phyloP scores from a whole-genome alignment of 2,797 vertebrate genomes.

The Typhlichthys subterraneus region DNA sequence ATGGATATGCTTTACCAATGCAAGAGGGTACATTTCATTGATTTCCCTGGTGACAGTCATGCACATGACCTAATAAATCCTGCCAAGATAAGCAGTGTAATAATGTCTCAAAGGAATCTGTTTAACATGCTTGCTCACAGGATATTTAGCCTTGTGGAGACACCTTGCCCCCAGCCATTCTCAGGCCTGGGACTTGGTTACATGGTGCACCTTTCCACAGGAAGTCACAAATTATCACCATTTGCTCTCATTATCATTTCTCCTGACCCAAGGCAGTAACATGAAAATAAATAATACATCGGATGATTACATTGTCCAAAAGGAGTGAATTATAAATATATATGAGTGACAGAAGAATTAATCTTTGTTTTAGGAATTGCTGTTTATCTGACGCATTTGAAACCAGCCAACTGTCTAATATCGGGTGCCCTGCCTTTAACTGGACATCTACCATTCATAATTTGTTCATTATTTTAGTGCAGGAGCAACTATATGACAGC shows the following conservation, averaged over 20 bases:
- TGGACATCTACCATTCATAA: conserved; percentile 14
- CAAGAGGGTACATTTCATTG: conserved; percentile 32
- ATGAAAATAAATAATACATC: conserved; percentile 20
- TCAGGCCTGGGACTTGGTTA: conserved; percentile 46
- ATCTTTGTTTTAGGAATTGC: too few species aligned
- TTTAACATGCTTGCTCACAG: conserved; percentile 36
- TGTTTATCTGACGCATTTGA: background rate
- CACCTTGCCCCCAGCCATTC: conserved; percentile 43
- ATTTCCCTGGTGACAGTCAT: conserved; percentile 45
- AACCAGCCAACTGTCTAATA: background rate
- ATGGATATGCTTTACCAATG: conserved; percentile 46
- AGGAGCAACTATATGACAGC: conserved; percentile 19
- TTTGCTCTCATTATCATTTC: conserved; percentile 37
- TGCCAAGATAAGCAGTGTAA: conserved; percentile 35
- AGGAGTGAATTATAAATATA: conserved; percentile 24
- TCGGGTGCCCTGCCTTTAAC: background rate
- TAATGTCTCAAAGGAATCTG: conserved; percentile 28
- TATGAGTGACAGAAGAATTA: background rate
- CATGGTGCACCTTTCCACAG: conserved; percentile 35
- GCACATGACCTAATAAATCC: conserved; percentile 51
- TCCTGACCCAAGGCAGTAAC: conserved; percentile 36
- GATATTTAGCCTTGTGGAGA: conserved; percentile 52
- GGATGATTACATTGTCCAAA: conserved; percentile 34
- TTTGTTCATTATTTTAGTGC: conserved; percentile 17
- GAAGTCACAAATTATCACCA: conserved; percentile 58